Conservation (phyloP, 2,888 invertebrate genomes). For the Drosophila meridionalis region DNA sequence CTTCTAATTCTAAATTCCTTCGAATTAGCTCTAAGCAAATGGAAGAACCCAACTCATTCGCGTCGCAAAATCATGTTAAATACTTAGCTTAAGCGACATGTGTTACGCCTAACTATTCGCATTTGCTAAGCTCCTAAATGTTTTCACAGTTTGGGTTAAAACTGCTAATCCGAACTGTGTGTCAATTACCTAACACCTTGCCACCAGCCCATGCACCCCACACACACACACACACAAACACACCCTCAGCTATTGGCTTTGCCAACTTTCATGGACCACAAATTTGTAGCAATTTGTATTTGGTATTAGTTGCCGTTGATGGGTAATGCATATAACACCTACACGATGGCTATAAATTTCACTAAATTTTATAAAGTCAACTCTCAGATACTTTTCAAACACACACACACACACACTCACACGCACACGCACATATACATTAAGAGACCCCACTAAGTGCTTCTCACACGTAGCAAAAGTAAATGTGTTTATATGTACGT, state of each 20-base stretch:
- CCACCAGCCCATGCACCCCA: conserved; percentile 8
- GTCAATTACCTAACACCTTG: conserved; percentile 48
- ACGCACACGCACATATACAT: not conserved
- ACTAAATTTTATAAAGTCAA: conserved; percentile 78
- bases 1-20: not conserved
- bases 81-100: conserved; percentile 14
- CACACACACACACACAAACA: not conserved
- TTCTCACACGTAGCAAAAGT: conserved; percentile 72
- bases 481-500: conserved; percentile 66
- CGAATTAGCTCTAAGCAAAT: not conserved
- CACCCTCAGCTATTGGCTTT: conserved; percentile 1
- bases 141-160: conserved; percentile 22
- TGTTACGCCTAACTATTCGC: conserved; percentile 26
- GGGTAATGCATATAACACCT: conserved; percentile 66
- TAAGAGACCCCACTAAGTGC: conserved; percentile 63
- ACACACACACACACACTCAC: conserved; percentile 20
- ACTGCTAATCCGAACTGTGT: conserved; percentile 41
- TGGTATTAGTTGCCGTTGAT: conserved; percentile 71
- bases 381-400: conserved; percentile 48
- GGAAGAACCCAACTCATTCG: not conserved
- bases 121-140: conserved; percentile 35
- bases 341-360: conserved; percentile 70
- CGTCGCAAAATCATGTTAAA: conserved; percentile 21
- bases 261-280: conserved; percentile 46
- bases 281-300: conserved; percentile 76